These are phyloP conservation scores for Hemiscyllium ocellatum DNA, from an alignment of 2,113 vertebrate genomes.

Conservation along the genomic window DNA sequence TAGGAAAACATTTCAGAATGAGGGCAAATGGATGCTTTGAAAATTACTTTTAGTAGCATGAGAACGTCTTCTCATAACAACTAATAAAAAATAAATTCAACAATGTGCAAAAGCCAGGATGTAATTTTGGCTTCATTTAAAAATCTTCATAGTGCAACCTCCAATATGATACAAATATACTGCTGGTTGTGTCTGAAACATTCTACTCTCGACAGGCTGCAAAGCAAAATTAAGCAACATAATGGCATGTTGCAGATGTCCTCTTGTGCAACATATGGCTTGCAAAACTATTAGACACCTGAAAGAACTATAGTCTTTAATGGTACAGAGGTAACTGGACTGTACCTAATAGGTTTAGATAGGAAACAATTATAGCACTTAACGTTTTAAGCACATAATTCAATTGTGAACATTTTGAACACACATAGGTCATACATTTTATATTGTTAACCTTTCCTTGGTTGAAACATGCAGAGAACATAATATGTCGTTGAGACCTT, in stretches of 20 bases:
- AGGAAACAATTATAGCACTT: background rate
- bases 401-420: constrained; percentile 19
- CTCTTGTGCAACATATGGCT: background rate
- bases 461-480: background rate
- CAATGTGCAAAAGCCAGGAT: background rate
- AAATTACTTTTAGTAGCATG: background rate
- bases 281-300: constrained; percentile 25
- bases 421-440: background rate
- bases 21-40: background rate
- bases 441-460: background rate
- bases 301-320: background rate
- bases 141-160: background rate
- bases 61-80: background rate
- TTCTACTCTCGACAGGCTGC: background rate
- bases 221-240: background rate
- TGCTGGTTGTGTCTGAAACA: background rate
- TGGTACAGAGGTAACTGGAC: background rate
- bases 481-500: background rate
- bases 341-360: constrained; percentile 8
- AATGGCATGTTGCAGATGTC: background rate
- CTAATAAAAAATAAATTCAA: background rate
- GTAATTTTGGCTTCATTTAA: background rate
- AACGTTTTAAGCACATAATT: constrained; percentile 21
- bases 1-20: background rate
- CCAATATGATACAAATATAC: background rate